Evolutionary conservation across 2,797 vertebrate genomes (phyloP), one percentile per base, ranked within the genome.

Genomic region (Catamblyrhynchus diadema): DNA sequence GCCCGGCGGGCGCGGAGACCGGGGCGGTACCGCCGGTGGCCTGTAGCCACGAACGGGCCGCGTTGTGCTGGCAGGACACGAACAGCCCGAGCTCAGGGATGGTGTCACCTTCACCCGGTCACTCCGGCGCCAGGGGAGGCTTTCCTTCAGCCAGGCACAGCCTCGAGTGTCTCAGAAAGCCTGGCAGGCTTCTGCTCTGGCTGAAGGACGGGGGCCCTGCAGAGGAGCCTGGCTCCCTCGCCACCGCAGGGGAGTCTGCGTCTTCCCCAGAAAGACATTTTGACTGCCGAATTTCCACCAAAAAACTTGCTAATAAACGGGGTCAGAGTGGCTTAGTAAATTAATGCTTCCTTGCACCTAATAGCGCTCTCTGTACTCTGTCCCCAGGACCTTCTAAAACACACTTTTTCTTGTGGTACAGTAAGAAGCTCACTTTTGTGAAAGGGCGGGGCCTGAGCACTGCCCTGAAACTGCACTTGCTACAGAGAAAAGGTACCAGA

Each of bases 11-110:
- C 6, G 6, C 8, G 41, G 8, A 48, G 12, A 18, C 22, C 0
- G 48, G 15, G 57, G 24, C 56, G 7, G 21, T 2, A 1, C 39
- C 1, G 2, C 25, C 7, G 30, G 21, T 2, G 6, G 0, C 57
- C 37, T 30, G 37, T n/a, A 12, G 20, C 25, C n/a, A 0, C 2
- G 16, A 33, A 67, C 37, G 5, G 2, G 23, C 30, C 57, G 23
- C 15, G 57, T 11, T 39, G 37, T 25, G 54, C 54, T 22, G 71
- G 27, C 51, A 20, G 51, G 66, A 30, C 2, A 0, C 41, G 19
- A 37, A 44, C 51, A 9, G 2, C 15, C 9, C 20, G 13, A 54
- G 32, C 12, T 18, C 30, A 12, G 13, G 22, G n/a, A 3, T 27
- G 25, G n/a, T 48, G 59, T 42, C n/a, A n/a, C 39, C 19, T 50